phyloP scores from a whole-genome alignment of 2,113 vertebrate species.

The Puffinus mauretanicus region DNA sequence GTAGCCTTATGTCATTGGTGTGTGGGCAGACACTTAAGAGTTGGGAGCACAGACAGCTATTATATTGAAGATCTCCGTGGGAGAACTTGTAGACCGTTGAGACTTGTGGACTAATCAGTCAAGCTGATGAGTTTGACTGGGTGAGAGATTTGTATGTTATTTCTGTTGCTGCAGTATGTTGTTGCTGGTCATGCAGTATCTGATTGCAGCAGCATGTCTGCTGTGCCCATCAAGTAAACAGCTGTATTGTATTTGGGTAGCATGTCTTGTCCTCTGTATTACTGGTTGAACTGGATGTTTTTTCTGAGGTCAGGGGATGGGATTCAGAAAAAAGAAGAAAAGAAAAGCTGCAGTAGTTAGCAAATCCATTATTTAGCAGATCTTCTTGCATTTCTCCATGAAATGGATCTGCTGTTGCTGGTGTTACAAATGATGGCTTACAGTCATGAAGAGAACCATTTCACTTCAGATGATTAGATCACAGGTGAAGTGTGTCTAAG shows the following conservation, averaged over 20 bases:
- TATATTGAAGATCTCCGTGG: accelerated
- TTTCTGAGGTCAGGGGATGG: not conserved
- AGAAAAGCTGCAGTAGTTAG: not conserved
- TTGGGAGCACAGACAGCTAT: not conserved
- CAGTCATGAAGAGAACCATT: not conserved
- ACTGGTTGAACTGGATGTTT: not conserved
- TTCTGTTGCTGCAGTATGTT: not conserved
- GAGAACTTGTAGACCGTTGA: not conserved
- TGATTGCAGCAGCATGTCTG: not conserved
- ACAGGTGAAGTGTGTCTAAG: not conserved
- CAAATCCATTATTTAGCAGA: not conserved
- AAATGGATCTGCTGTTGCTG: not conserved
- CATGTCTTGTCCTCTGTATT: not conserved
- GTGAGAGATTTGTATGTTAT: not conserved
- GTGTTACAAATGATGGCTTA: not conserved
- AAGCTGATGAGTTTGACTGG: not conserved
- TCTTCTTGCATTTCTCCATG: not conserved
- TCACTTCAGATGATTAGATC: not conserved
- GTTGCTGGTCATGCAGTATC: not conserved
- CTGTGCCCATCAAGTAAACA: not conserved
- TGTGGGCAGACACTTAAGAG: not conserved
- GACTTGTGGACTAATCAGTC: not conserved
- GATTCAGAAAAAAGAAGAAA: not conserved
- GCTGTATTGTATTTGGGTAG: not conserved
- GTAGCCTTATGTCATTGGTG: not conserved